Evolutionary conservation across 2,888 invertebrate genomes (phyloP).

Genomic region (Pheosia gnoma): DNA sequence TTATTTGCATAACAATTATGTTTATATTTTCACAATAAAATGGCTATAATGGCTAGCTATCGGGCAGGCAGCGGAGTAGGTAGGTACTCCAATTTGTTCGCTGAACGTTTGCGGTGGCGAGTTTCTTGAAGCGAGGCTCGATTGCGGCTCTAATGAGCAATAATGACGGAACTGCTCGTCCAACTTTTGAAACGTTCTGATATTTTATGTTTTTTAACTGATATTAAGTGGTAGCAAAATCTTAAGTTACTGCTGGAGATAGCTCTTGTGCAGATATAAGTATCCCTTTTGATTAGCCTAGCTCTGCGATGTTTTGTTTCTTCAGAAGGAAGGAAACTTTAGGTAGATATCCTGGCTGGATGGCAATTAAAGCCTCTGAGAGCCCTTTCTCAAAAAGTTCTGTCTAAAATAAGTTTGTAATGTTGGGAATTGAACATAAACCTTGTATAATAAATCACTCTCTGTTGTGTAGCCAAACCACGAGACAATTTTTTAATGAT

Average conservation of each 20-base stretch:
- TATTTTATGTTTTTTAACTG: constrained; percentile 49
- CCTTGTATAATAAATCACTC: too few relatives aligned
- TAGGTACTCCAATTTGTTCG: constrained; percentile 65
- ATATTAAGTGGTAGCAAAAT: constrained; percentile 28
- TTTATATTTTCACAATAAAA: neutral
- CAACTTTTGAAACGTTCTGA: constrained; percentile 38
- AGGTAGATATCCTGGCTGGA: too few relatives aligned
- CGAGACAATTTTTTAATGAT: neutral
- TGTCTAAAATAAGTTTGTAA: too few relatives aligned
- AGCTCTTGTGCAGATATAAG: neutral
- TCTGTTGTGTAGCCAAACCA: too few relatives aligned
- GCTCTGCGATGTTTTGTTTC: too few relatives aligned
- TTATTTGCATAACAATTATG: neutral
- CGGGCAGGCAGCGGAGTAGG: constrained; percentile 25
- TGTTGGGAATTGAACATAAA: too few relatives aligned
- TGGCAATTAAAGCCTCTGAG: too few relatives aligned
- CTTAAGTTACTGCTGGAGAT: constrained; percentile 13
- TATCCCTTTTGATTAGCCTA: neutral
- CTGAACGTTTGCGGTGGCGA: constrained; percentile 54
- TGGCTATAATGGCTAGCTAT: constrained; percentile 8
- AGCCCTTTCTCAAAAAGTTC: too few relatives aligned
- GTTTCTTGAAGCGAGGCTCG: constrained; percentile 68
- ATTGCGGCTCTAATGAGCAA: constrained; percentile 78
- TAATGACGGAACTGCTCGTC: constrained; percentile 68
- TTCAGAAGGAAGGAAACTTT: too few relatives aligned